Percentiles rank a stretch among this genome's conserved stretches.
Evolutionary conservation across 2,113 vertebrate species (phyloP).

Genomic region (Coturnix japonica): DNA sequence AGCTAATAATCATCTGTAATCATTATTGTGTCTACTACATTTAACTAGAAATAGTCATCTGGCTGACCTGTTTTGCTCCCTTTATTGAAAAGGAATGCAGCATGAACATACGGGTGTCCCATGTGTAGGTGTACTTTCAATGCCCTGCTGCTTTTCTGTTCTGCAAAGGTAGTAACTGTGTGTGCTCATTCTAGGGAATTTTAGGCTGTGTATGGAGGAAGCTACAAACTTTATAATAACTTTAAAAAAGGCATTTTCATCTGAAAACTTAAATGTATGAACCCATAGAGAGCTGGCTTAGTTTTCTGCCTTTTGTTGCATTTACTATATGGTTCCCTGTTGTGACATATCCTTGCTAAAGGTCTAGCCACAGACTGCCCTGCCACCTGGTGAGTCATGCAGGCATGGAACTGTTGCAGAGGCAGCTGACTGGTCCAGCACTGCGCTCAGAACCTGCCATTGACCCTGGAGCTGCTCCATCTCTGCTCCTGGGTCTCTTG

Average conservation of each 20-base stretch:
- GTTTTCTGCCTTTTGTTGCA: neutral
- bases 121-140: neutral
- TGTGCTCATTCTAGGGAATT: neutral
- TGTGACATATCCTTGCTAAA: neutral
- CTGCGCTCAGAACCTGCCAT: neutral
- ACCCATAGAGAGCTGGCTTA: neutral
- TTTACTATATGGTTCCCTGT: neutral
- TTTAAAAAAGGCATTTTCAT: neutral
- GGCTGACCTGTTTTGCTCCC: neutral
- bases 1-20: neutral
- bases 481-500: neutral
- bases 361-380: neutral
- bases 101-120: neutral
- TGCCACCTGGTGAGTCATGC: accelerated
- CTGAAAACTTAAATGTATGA: neutral
- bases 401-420: neutral
- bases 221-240: neutral
- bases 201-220: neutral
- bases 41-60: neutral
- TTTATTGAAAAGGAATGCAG: neutral
- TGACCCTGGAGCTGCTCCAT: neutral
- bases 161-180: neutral
- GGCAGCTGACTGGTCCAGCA: neutral
- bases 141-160: neutral
- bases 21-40: neutral